Evolutionary conservation across 2,888 invertebrate genomes (phyloP).

Genomic region (Melangyna quadrimaculata): DNA sequence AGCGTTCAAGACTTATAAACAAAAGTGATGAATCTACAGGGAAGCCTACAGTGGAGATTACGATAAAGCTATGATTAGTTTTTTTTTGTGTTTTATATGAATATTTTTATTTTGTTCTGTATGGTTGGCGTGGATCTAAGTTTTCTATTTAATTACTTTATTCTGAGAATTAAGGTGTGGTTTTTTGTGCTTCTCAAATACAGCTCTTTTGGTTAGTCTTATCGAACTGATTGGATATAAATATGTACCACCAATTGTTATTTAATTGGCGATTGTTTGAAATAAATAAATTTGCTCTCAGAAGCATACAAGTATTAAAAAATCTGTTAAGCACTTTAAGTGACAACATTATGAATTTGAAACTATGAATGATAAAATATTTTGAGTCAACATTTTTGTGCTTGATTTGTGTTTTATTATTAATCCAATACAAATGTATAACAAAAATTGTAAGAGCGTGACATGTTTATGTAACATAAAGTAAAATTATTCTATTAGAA

Average conservation of each 20-base stretch:
- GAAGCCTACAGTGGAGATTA: slow-evolving; percentile 41
- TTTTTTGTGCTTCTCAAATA: background rate
- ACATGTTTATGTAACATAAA: too few relatives aligned
- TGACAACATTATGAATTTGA: background rate
- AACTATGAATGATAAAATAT: too few relatives aligned
- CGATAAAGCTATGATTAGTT: slow-evolving; percentile 68
- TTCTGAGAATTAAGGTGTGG: slow-evolving; percentile 15
- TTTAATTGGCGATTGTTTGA: background rate
- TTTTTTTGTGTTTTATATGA: slow-evolving; percentile 27
- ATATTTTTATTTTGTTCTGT: background rate
- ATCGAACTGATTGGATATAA: background rate
- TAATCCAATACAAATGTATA: too few relatives aligned
- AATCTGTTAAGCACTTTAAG: background rate
- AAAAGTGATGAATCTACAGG: slow-evolving; percentile 55
- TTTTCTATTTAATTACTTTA: background rate
- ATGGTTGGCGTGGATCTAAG: background rate
- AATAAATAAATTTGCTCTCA: background rate
- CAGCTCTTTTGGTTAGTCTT: background rate
- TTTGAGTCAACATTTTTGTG: too few relatives aligned
- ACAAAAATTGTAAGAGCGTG: too few relatives aligned
- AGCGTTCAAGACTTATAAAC: slow-evolving; percentile 64
- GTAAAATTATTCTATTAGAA: too few relatives aligned
- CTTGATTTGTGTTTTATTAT: too few relatives aligned
- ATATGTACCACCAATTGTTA: background rate
- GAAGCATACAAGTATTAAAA: background rate